Evolutionary conservation across 2,888 invertebrate genomes (phyloP).

Genomic region (Acleris cristana): DNA sequence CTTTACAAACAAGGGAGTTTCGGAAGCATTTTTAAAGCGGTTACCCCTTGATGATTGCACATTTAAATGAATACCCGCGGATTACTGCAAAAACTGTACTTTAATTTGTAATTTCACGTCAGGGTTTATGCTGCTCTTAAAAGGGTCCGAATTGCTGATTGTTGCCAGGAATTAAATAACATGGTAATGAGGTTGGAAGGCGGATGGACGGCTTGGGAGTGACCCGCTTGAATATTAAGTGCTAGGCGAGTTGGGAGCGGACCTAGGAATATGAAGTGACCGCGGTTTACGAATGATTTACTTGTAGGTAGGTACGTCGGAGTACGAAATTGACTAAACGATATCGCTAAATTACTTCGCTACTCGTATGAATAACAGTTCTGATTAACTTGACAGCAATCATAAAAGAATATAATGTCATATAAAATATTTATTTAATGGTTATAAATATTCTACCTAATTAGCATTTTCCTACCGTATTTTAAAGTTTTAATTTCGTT

Average conservation of each 20-base stretch:
- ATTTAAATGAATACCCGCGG: slow-evolving; percentile 33
- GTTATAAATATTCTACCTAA: no score
- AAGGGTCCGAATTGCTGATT: slow-evolving; percentile 25
- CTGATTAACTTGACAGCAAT: no score
- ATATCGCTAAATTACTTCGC: no score
- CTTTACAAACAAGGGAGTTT: neutral
- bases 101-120: slow-evolving; percentile 41
- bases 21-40: neutral
- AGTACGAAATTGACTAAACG: no score
- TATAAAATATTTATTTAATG: no score
- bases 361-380: no score
- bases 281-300: neutral
- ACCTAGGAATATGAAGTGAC: neutral
- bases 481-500: no score
- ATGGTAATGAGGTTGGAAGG: slow-evolving; percentile 13
- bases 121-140: slow-evolving; percentile 31
- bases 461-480: no score
- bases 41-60: slow-evolving; percentile 36
- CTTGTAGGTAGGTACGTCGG: no score
- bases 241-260: neutral
- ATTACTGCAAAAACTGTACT: slow-evolving; percentile 42
- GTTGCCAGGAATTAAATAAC: slow-evolving; percentile 19
- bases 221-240: slow-evolving; percentile 16
- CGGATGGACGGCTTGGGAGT: neutral
- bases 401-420: no score